These are phyloP conservation scores for Gallinago paraguaiae DNA, from an alignment of 2,113 vertebrate genomes.

Conservation along the genomic window DNA sequence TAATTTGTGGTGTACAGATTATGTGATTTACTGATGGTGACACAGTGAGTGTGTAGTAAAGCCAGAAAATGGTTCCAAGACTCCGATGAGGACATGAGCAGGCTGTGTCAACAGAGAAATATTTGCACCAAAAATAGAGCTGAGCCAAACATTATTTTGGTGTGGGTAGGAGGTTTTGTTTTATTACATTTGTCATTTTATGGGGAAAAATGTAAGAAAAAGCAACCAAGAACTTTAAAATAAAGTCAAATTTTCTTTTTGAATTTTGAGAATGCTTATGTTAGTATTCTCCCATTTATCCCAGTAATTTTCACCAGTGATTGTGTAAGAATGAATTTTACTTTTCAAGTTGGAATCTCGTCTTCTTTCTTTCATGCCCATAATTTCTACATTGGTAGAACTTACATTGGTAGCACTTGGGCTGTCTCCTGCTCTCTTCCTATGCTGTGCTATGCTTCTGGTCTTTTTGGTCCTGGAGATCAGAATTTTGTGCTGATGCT, in stretches of 20 bases:
- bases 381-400: neutral
- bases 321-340: neutral
- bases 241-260: neutral
- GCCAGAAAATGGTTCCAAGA: slow-evolving; percentile 53
- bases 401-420: neutral
- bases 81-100: slow-evolving; percentile 24
- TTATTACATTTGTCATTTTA: neutral
- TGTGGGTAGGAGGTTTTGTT: neutral
- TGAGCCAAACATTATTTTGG: slow-evolving; percentile 41
- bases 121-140: slow-evolving; percentile 47
- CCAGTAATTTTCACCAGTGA: neutral
- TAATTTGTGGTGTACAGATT: slow-evolving; percentile 27
- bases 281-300: neutral
- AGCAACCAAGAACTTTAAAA: neutral
- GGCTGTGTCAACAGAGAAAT: slow-evolving; percentile 46
- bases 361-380: neutral
- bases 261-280: neutral
- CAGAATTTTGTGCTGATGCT: neutral
- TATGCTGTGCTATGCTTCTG: neutral
- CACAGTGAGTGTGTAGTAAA: slow-evolving; percentile 5
- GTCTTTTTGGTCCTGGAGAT: neutral
- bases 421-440: neutral
- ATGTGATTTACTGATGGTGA: slow-evolving; percentile 43
- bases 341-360: neutral
- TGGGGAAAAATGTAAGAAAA: neutral